A percentile compares a stretch with the other conserved stretches of the same genome.
These are phyloP conservation scores for Takifugu bimaculatus DNA, from an alignment of 2,113 vertebrate genomes.

Conservation along the genomic window DNA sequence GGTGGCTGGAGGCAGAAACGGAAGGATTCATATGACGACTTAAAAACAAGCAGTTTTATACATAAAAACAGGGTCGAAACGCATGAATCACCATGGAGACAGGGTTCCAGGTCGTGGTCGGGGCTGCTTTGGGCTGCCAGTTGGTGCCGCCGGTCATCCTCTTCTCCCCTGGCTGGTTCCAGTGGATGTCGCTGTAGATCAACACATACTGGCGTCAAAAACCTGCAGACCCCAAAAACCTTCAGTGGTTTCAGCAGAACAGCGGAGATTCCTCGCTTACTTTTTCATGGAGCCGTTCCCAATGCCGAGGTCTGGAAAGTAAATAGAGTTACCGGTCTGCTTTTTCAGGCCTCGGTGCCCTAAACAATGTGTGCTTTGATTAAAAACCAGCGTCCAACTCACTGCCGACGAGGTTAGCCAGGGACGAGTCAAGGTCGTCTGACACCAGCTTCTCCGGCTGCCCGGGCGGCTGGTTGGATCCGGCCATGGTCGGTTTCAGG, in stretches of 20 bases:
- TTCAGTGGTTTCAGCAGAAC: constrained; percentile 2
- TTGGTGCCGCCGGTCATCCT: constrained; percentile 95
- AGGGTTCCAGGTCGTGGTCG: constrained; percentile 95
- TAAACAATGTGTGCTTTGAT: constrained; percentile 10
- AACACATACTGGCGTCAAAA: constrained; percentile 48
- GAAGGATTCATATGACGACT: neutral
- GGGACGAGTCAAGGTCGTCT: constrained; percentile 95
- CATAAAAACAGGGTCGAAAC: too few species aligned
- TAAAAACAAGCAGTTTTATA: neutral
- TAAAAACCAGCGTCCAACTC: constrained; percentile 66
- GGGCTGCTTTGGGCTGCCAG: constrained; percentile 95
- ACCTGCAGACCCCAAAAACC: constrained; percentile 1
- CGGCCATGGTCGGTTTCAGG: constrained; percentile 91
- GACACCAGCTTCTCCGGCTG: constrained; percentile 91
- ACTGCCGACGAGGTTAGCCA: constrained; percentile 98
- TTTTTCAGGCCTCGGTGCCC: neutral
- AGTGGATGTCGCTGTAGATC: constrained; percentile 90
- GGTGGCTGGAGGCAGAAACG: constrained; percentile 76
- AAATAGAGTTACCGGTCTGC: neutral
- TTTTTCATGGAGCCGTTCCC: constrained; percentile 97
- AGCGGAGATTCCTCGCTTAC: constrained; percentile 70
- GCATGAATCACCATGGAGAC: constrained; percentile 87
- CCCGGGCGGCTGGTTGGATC: constrained; percentile 83
- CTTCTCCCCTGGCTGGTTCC: constrained; percentile 97
- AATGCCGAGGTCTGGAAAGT: constrained; percentile 87